Conservation (phyloP, 2,113 vertebrate genomes). For the Pterocles burchelli region DNA sequence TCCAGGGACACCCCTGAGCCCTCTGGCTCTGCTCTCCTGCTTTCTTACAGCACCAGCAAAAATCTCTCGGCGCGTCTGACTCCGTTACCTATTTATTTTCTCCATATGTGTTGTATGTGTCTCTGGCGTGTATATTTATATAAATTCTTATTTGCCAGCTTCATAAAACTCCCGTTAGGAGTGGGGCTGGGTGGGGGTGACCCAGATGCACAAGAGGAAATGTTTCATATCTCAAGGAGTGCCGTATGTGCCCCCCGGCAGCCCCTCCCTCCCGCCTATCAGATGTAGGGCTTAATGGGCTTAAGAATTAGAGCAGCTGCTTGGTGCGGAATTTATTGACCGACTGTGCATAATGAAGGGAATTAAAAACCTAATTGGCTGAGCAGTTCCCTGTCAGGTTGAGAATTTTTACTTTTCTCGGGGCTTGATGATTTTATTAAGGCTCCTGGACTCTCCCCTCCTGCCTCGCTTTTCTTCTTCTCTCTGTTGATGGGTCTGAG, state of each 20-base stretch:
- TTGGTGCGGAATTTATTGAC: conserved; percentile 74
- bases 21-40: neutral
- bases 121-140: conserved; percentile 58
- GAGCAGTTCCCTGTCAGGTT: conserved; percentile 23
- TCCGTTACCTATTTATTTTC: conserved; percentile 63
- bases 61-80: neutral
- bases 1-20: neutral
- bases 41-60: neutral
- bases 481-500: neutral
- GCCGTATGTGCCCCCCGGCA: conserved; percentile 62
- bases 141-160: conserved; percentile 56
- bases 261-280: conserved; percentile 27
- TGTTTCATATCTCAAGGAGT: conserved; percentile 70
- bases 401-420: neutral
- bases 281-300: conserved; percentile 63
- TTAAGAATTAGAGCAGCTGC: conserved; percentile 73
- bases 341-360: conserved; percentile 65
- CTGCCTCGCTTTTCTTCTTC: neutral
- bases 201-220: conserved; percentile 71
- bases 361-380: conserved; percentile 66
- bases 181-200: conserved; percentile 45
- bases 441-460: neutral
- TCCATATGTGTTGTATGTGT: conserved; percentile 43
- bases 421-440: neutral
- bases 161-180: conserved; percentile 70